phyloP scores from a whole-genome alignment of 2,797 vertebrate species.

The Pterois miles region DNA sequence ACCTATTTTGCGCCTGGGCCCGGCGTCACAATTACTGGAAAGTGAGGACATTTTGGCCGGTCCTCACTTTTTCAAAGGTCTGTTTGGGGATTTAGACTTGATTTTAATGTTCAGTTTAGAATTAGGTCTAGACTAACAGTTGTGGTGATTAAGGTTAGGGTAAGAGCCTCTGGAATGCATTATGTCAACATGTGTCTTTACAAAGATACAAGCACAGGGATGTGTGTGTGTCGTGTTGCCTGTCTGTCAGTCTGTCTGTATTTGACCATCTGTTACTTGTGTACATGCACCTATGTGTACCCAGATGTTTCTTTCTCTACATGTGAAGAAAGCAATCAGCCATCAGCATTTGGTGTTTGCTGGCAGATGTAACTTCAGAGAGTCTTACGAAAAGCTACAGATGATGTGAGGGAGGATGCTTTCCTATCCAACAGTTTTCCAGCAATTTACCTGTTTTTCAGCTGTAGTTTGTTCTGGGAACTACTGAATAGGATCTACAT shows the following conservation, averaged over 20 bases:
- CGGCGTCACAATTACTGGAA: no score
- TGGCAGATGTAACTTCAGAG: slow-evolving; percentile 65
- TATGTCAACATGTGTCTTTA: neutral
- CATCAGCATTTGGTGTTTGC: slow-evolving; percentile 40
- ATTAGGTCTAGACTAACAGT: no score
- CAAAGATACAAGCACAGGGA: neutral
- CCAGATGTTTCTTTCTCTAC: slow-evolving; percentile 37
- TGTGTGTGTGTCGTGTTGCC: neutral
- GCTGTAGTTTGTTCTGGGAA: neutral
- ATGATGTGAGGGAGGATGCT: slow-evolving; percentile 49
- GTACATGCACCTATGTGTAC: neutral
- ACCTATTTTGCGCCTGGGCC: no score
- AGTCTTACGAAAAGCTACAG: slow-evolving; percentile 13
- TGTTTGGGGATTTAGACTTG: neutral
- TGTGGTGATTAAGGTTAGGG: no score
- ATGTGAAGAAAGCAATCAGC: slow-evolving; percentile 50
- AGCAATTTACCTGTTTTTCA: neutral
- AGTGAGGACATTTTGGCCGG: neutral
- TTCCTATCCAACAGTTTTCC: slow-evolving; percentile 49
- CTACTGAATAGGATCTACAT: no score
- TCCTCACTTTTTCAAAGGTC: neutral
- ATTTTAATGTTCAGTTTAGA: no score
- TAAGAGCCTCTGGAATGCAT: no score
- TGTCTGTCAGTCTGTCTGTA: neutral
- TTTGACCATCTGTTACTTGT: slow-evolving; percentile 21